A percentile compares a stretch with the other conserved stretches of the same genome.
phyloP scores from a whole-genome alignment of 2,797 vertebrate species.

The Xerus rutilus region DNA sequence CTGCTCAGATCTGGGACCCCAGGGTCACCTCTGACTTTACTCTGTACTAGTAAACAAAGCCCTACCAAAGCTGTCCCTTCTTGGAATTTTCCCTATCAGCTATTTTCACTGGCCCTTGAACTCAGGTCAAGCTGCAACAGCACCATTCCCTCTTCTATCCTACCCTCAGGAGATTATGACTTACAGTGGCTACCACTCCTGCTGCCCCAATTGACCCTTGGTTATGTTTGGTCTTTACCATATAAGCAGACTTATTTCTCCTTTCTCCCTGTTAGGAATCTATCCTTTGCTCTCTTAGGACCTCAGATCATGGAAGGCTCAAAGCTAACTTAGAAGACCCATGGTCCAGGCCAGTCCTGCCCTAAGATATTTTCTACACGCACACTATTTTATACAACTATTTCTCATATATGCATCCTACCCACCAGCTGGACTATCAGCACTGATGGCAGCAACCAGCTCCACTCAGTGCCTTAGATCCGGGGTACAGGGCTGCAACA shows the following conservation, averaged over 20 bases:
- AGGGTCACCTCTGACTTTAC: not conserved
- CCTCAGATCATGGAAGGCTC: not conserved
- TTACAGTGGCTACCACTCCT: not conserved
- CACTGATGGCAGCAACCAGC: not conserved
- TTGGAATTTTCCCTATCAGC: not conserved
- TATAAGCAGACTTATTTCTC: not conserved
- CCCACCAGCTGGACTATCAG: not conserved
- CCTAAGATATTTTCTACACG: constrained; percentile 2
- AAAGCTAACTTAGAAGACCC: constrained; percentile 2
- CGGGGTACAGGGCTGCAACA: not conserved
- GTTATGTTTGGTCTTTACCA: constrained; percentile 9
- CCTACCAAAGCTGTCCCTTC: not conserved
- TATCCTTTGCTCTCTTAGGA: constrained; percentile 30
- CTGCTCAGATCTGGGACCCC: not conserved
- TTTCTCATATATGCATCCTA: not conserved
- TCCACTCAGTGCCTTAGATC: not conserved
- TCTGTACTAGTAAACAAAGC: not conserved
- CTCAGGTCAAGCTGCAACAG: not conserved
- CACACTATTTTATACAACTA: not conserved
- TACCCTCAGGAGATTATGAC: not conserved
- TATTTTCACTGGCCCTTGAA: not conserved
- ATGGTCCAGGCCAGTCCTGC: not conserved
- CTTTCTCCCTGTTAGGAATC: not conserved
- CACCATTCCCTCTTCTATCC: not conserved
- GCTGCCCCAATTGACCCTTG: not conserved